Percentiles rank a stretch among this genome's conserved stretches.
Evolutionary conservation across 2,888 invertebrate genomes (phyloP).

Genomic region (Nomada flava): DNA sequence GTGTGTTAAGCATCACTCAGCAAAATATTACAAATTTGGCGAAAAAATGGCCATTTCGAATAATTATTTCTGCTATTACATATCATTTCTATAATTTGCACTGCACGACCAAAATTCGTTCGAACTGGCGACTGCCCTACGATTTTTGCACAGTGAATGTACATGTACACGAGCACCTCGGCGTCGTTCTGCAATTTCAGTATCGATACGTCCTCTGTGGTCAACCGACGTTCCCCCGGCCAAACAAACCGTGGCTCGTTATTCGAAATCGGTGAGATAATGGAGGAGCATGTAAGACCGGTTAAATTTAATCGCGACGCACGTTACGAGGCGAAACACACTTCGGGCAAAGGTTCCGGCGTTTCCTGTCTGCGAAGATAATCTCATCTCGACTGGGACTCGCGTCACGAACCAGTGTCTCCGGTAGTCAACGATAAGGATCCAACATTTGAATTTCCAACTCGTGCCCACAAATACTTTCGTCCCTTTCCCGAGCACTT

Average conservation of each 20-base stretch:
- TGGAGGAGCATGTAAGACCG: conserved; percentile 6
- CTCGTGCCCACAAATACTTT: conserved; percentile 35
- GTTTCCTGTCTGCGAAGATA: conserved; percentile 56
- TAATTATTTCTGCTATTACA: no score
- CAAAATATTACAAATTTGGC: no score
- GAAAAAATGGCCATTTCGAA: no score
- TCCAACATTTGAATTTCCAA: conserved; percentile 57
- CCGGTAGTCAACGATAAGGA: conserved; percentile 57
- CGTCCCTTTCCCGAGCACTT: conserved; percentile 27
- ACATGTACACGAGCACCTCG: no score
- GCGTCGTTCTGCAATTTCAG: no score
- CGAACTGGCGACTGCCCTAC: no score
- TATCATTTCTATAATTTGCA: no score
- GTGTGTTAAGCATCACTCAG: no score
- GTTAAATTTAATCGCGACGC: conserved; percentile 41
- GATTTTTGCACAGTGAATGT: no score
- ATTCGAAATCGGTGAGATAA: conserved; percentile 19
- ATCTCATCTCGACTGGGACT: conserved; percentile 47
- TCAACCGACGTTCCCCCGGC: not conserved
- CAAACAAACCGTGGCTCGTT: conserved; percentile 29
- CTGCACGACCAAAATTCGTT: no score
- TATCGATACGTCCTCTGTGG: no score
- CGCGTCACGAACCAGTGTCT: conserved; percentile 45
- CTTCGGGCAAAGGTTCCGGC: conserved; percentile 60
- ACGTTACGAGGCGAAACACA: conserved; percentile 33